Evolutionary conservation across 2,797 vertebrate genomes (phyloP).

Genomic region (Nannoperca australis): DNA sequence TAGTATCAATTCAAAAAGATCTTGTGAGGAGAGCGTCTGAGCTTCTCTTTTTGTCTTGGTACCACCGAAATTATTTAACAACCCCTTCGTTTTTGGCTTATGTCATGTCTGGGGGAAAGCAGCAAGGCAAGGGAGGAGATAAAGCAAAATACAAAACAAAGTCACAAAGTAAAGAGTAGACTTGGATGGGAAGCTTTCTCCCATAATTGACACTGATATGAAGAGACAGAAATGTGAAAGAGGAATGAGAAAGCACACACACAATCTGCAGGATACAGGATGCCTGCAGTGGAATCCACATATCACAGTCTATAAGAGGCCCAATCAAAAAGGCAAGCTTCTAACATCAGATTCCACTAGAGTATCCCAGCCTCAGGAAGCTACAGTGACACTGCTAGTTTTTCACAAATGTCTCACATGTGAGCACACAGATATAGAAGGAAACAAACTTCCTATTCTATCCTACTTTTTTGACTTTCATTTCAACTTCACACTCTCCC

Average conservation of each 20-base stretch:
- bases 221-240: slow-evolving; percentile 56
- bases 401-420: slow-evolving; percentile 43
- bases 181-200: slow-evolving; percentile 46
- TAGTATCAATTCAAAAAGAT: slow-evolving; percentile 80
- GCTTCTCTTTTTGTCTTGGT: slow-evolving; percentile 61
- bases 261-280: slow-evolving; percentile 57
- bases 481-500: slow-evolving; percentile 66
- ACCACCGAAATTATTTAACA: slow-evolving; percentile 81
- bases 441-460: slow-evolving; percentile 42
- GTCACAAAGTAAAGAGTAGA: slow-evolving; percentile 66
- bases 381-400: slow-evolving; percentile 17
- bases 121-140: slow-evolving; percentile 38
- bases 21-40: slow-evolving; percentile 39
- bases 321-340: slow-evolving; percentile 63
- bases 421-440: slow-evolving; percentile 23
- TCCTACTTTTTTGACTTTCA: slow-evolving; percentile 64
- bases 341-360: slow-evolving; percentile 56
- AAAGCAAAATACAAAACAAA: slow-evolving; percentile 62
- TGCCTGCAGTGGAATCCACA: slow-evolving; percentile 60
- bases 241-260: slow-evolving; percentile 58
- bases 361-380: slow-evolving; percentile 54
- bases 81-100: slow-evolving; percentile 70
- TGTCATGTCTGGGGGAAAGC: slow-evolving; percentile 73
- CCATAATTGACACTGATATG: slow-evolving; percentile 63
- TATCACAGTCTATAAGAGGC: slow-evolving; percentile 63